Evolutionary conservation across 2,888 invertebrate genomes (phyloP), one percentile per base, ranked within the genome.

Genomic region (Eupithecia dodoneata): DNA sequence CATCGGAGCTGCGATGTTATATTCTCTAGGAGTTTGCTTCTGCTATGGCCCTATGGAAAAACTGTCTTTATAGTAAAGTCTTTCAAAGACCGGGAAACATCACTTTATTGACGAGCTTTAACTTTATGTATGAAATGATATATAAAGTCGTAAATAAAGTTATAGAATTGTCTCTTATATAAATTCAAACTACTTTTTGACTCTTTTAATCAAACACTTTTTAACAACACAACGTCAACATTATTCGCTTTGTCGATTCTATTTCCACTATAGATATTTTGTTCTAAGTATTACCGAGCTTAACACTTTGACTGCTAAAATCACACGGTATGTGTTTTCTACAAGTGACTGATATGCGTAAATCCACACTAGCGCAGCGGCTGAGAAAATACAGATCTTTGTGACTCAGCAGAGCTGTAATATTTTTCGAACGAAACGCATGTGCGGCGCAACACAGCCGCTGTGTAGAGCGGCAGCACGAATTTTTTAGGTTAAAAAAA

Each of bases 1-100:
- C 59, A 76, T 71, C 55, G 72, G 76, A 72, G 76, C 30, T 70
- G 69, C 55, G 73, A 44, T 70, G 42, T 41, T 9, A 73, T 70
- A 65, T 72, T 74, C 69, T 52, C 47, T 45, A 59, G 49, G 63
- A 73, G 47, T 45, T 42, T 63, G 7, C 9, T 47, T 76, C 45
- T 44, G 41, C 9, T 59, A 9, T 42, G 42, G 9, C 1, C n/a
- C 42, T 75, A 45, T 4, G 30, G 30, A 63, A 30, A 63, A 10
- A 63, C 18, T 9, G 18, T 2, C 10, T 30, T 3, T 9, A 18
- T 10, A 63, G 55, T 9, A 6, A 63, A 63, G 63, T 63, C 10
- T 10, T 18, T 18, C 10, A 63, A 12, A 63, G 6, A 3, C 1
- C 63, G 10, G 18, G 63, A 30, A 63, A 2, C 10, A 4, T 59